Percentiles rank a stretch among this genome's conserved stretches.
Conservation (phyloP, 2,888 invertebrate species). For the Amiota minor region DNA sequence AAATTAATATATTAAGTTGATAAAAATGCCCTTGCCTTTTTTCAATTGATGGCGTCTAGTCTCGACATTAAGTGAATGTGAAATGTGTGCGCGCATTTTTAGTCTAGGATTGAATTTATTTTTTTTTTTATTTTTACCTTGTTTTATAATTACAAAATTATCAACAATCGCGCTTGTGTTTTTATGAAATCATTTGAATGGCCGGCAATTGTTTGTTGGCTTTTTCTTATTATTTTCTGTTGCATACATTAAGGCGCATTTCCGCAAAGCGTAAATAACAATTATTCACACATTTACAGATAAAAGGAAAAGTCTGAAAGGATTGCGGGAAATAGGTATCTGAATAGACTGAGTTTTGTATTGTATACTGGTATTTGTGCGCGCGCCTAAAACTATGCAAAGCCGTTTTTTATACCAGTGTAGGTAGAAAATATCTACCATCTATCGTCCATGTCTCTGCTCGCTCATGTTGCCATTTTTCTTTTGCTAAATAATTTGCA, state of each 20-base stretch:
- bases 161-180: background rate
- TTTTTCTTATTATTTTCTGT: background rate
- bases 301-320: background rate
- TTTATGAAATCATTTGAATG: background rate
- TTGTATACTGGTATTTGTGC: background rate
- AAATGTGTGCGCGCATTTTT: too few species aligned
- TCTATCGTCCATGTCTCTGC: background rate
- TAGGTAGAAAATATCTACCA: too few species aligned
- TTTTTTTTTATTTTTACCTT: too few species aligned
- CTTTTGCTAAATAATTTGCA: slow-evolving; percentile 23
- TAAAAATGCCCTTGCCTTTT: too few species aligned
- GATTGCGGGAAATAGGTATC: background rate
- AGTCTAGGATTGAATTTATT: too few species aligned
- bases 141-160: background rate
- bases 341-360: background rate
- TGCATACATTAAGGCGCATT: slow-evolving; percentile 28
- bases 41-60: too few species aligned
- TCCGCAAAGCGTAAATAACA: slow-evolving; percentile 27
- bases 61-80: too few species aligned
- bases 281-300: slow-evolving; percentile 18
- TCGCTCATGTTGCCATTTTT: background rate
- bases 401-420: background rate
- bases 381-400: slow-evolving; percentile 20
- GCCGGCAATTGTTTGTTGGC: slow-evolving; percentile 4
- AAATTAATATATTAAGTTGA: too few species aligned